phyloP scores from a whole-genome alignment of 2,888 invertebrate species.

The Opisthograptis luteolata region DNA sequence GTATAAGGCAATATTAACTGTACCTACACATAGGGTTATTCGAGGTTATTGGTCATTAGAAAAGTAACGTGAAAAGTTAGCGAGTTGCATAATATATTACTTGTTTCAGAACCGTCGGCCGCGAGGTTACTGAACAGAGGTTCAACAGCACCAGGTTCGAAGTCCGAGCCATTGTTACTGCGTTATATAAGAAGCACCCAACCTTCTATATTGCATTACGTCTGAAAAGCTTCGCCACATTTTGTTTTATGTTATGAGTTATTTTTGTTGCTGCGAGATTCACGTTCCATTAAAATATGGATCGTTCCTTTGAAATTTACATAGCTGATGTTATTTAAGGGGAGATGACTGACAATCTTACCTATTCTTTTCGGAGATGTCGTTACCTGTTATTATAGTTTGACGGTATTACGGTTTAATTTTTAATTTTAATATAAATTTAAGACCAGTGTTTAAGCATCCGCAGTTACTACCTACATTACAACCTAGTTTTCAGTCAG shows the following conservation, averaged over 20 bases:
- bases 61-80: constrained; percentile 4
- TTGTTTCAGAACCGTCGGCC: constrained; percentile 47
- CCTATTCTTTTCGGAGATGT: too few species aligned
- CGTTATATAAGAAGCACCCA: constrained; percentile 17
- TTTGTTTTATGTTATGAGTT: constrained; percentile 20
- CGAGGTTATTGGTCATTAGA: neutral
- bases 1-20: too few species aligned
- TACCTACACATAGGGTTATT: neutral
- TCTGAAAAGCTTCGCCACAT: constrained; percentile 17
- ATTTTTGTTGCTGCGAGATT: constrained; percentile 18
- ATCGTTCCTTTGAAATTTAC: constrained; percentile 13
- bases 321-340: constrained; percentile 12
- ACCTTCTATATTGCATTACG: constrained; percentile 11
- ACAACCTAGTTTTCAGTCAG: neutral
- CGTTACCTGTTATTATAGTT: too few species aligned
- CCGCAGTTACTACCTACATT: too few species aligned
- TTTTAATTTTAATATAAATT: too few species aligned
- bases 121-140: constrained; percentile 62
- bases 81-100: constrained; percentile 40
- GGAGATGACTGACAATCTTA: neutral
- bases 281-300: constrained; percentile 10
- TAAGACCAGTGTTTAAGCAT: too few species aligned
- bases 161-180: constrained; percentile 23
- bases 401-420: too few species aligned
- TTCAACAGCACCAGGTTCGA: constrained; percentile 31